Conservation (phyloP, 1,140 invertebrate genomes). For the Sitophilus oryzae region DNA sequence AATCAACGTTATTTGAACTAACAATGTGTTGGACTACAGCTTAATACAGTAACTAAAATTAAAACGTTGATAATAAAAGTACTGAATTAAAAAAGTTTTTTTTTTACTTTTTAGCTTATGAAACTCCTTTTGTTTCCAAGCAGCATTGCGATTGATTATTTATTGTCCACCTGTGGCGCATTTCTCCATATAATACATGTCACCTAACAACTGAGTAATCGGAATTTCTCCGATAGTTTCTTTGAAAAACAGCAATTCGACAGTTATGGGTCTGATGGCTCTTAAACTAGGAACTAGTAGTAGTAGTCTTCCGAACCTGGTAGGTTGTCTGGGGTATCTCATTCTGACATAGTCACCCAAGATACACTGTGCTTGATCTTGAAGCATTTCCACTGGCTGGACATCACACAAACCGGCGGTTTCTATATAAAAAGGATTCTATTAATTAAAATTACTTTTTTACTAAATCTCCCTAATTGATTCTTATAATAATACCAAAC, state of each 20-base stretch:
- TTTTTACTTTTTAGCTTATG: too few relatives aligned
- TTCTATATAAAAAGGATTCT: too few relatives aligned
- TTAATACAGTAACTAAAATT: too few relatives aligned
- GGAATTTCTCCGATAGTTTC: conserved; percentile 85
- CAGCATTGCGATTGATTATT: too few relatives aligned
- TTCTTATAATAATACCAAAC: too few relatives aligned
- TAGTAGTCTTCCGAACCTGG: conserved; percentile 72
- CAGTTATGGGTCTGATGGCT: conserved; percentile 67
- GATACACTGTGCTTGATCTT: conserved; percentile 87
- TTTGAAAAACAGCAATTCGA: conserved; percentile 79
- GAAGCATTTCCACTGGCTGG: conserved; percentile 81
- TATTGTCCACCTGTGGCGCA: conserved; percentile 22
- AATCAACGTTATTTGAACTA: too few relatives aligned
- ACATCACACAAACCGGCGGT: conserved; percentile 71
- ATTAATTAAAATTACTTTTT: too few relatives aligned
- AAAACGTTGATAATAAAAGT: too few relatives aligned
- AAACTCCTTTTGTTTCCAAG: too few relatives aligned
- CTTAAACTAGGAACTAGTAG: conserved; percentile 75
- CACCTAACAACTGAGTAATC: conserved; percentile 73
- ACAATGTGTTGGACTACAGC: too few relatives aligned
- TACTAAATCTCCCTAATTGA: too few relatives aligned
- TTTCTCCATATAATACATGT: conserved; percentile 65
- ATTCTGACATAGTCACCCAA: conserved; percentile 79
- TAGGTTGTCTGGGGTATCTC: conserved; percentile 72
- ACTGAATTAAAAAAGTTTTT: too few relatives aligned